Percentiles rank a stretch among this genome's conserved stretches.
Conservation (phyloP, 2,113 vertebrate genomes). For the Platanista minor region DNA sequence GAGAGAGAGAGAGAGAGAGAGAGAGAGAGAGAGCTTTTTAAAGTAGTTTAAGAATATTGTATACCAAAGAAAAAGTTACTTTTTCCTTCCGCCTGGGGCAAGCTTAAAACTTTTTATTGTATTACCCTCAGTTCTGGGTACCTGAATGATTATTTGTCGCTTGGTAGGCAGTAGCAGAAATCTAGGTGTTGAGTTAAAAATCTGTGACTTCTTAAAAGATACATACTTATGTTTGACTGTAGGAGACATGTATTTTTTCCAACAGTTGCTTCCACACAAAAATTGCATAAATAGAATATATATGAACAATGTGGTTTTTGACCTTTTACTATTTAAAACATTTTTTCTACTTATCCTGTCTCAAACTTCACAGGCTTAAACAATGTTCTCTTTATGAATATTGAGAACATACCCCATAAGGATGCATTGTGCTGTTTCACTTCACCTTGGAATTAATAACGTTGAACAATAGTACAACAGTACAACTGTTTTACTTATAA, state of each 20-base stretch:
- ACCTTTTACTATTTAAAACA: background rate
- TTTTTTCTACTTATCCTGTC: background rate
- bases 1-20: background rate
- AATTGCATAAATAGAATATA: background rate
- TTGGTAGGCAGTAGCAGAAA: slow-evolving; percentile 21
- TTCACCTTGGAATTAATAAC: slow-evolving; percentile 26
- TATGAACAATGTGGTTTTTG: background rate
- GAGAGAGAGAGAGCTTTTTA: background rate
- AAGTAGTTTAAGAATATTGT: background rate
- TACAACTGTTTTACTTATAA: background rate
- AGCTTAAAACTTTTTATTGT: background rate
- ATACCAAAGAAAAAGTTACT: background rate
- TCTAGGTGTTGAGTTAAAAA: slow-evolving; percentile 27
- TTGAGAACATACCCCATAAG: background rate
- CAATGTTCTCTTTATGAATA: background rate
- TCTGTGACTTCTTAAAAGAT: slow-evolving; percentile 15
- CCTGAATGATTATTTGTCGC: slow-evolving; percentile 17
- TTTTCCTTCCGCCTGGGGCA: background rate
- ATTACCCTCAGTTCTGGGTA: background rate
- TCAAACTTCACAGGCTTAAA: background rate
- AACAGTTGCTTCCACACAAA: background rate
- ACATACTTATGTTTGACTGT: background rate
- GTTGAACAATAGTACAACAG: background rate
- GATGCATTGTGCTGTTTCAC: background rate
- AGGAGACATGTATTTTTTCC: background rate